Base-by-base conservation (phyloP, 2,113 vertebrate genomes). In the Microcebus griseorufus region DNA sequence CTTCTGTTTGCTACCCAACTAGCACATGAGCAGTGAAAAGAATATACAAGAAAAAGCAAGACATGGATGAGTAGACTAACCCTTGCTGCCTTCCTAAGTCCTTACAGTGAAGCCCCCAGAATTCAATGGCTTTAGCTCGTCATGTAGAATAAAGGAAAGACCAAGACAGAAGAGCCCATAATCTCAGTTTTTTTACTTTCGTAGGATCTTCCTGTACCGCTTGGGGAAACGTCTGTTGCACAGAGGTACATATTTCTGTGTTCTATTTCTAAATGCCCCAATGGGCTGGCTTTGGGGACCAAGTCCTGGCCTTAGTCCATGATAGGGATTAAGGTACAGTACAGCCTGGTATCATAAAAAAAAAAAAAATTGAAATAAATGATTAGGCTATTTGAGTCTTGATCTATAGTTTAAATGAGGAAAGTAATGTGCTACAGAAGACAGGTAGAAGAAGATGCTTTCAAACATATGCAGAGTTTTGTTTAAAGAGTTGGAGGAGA, bases 401-500 rank as follows among this genome's bases (percentile, higher is more conserved):
- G 34, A 23, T 78, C n/a, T 81, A 48, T 45, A 13, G 11, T 73
- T 93, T 75, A 69, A 88, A n/a, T 25, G 67, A 69, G 20, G 37
- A 69, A 29, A 93, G 37, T 13, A 48, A 29, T 45, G 48, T 64
- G 27, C 27, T 51, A 4, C 78, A 12, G 58, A 95, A 91, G 16
- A 92, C 39, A 79, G 5, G 51, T 88, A 64, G 18, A 39, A 76
- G 29, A 84, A 55, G 58, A 75, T 60, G 22, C 27, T 73, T 85
- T 84, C 82, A 82, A 85, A 86, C 55, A 39, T 22, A 16, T 13
- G 23, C 91, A 83, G 51, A 3, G 34, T 39, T 97, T 94, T 90
- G 79, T 96, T 80, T 84, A 76, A 96, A 94, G 76, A 58, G 65
- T 42, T 51, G 29, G 42, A 93, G 22, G 81, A 82, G 32, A 80